A percentile compares a stretch with the other conserved stretches of the same genome.
Evolutionary conservation across 2,797 vertebrate genomes (phyloP).

Genomic region (Meda fulgida): DNA sequence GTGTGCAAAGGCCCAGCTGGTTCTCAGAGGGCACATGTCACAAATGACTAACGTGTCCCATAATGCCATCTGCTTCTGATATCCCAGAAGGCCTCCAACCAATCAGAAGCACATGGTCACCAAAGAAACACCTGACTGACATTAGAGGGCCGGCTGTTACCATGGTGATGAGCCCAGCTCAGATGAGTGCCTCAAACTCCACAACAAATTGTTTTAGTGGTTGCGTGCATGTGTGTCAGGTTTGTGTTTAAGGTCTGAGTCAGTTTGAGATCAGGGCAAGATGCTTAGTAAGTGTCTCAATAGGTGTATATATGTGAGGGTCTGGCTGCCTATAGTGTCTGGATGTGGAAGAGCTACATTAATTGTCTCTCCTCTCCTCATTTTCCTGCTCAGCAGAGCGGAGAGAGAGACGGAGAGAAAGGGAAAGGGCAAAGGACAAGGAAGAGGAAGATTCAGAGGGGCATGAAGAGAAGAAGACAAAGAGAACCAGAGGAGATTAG

Average conservation of each 20-base stretch:
- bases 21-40: constrained; percentile 57
- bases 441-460: constrained; percentile 10
- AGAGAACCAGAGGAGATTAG: constrained; percentile 18
- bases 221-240: constrained; percentile 3
- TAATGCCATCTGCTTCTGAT: constrained; percentile 63
- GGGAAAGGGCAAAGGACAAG: constrained; percentile 27
- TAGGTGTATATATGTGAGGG: constrained; percentile 2
- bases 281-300: constrained; percentile 32
- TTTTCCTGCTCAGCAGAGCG: constrained; percentile 52
- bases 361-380: constrained; percentile 45
- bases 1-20: constrained; percentile 58
- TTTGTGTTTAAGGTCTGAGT: background rate
- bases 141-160: constrained; percentile 53
- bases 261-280: background rate
- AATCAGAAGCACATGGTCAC: constrained; percentile 58
- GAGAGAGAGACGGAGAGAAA: constrained; percentile 29
- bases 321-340: constrained; percentile 41
- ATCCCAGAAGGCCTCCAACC: constrained; percentile 60
- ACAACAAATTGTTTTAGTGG: constrained; percentile 17
- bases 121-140: constrained; percentile 61
- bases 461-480: constrained; percentile 21
- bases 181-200: background rate
- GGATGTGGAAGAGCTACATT: constrained; percentile 41
- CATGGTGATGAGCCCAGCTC: constrained; percentile 47
- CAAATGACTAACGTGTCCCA: constrained; percentile 60